Conservation (phyloP, 2,797 vertebrate genomes). For the Lagorchestes hirsutus region DNA sequence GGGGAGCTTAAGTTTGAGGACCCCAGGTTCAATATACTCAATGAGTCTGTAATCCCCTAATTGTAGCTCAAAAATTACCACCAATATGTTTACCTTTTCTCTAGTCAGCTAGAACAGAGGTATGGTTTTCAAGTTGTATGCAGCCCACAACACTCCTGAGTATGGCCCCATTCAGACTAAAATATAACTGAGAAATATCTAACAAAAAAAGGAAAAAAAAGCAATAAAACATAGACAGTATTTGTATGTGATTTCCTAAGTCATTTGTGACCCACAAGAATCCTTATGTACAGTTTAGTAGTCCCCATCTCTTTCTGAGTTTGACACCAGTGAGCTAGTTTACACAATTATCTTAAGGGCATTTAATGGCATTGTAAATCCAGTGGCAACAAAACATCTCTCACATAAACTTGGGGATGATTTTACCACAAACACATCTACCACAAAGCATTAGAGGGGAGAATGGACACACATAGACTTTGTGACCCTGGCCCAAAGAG, state of each 20-base stretch:
- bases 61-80: not conserved
- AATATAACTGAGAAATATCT: not conserved
- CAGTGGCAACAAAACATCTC: not conserved
- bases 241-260: not conserved
- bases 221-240: not conserved
- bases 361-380: not conserved
- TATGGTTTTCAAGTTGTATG: not conserved
- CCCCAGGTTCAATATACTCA: not conserved
- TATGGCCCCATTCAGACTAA: not conserved
- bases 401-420: not conserved
- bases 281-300: not conserved
- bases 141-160: not conserved
- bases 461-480: too few species aligned
- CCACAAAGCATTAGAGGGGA: too few species aligned
- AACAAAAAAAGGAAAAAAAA: too few species aligned
- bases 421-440: not conserved
- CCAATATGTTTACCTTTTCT: not conserved
- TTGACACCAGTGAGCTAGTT: not conserved
- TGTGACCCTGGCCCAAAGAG: too few species aligned
- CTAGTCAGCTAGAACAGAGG: not conserved
- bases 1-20: not conserved
- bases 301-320: not conserved
- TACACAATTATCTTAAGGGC: not conserved
- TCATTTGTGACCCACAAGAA: not conserved
- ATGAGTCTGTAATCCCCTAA: not conserved